phyloP scores from a whole-genome alignment of 2,888 invertebrate species.

The Hypercompe scribonia region DNA sequence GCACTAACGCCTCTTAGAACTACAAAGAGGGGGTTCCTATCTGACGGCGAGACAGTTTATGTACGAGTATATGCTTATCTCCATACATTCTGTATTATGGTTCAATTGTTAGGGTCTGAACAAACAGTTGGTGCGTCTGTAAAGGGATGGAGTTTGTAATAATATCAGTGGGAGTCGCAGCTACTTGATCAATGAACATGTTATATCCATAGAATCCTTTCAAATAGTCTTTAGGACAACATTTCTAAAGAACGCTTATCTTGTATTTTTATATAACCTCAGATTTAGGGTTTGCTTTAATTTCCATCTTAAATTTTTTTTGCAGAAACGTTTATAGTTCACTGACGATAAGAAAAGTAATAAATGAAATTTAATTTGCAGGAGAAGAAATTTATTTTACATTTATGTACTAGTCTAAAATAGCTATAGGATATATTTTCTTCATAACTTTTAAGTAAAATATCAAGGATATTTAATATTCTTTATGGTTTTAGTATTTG shows the following conservation, averaged over 20 bases:
- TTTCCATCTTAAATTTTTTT: neutral
- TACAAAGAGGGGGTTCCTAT: neutral
- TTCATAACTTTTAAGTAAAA: neutral
- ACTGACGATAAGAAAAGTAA: conserved; percentile 11
- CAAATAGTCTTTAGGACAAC: neutral
- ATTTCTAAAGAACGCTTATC: neutral
- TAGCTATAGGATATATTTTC: neutral
- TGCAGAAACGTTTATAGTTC: neutral
- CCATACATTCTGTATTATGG: neutral
- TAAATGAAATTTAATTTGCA: conserved; percentile 16
- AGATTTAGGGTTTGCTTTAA: neutral
- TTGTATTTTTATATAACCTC: neutral
- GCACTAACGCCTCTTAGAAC: neutral
- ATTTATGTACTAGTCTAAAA: neutral
- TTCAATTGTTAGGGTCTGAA: neutral
- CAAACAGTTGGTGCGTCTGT: neutral
- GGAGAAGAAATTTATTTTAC: neutral
- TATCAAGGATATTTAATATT: neutral
- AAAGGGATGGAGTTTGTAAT: neutral
- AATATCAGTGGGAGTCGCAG: neutral
- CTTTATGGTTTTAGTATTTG: neutral
- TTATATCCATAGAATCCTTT: neutral
- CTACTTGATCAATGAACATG: neutral
- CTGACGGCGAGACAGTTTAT: neutral
- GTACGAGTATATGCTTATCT: neutral